phyloP scores from a whole-genome alignment of 2,797 vertebrate species.

The Nannoperca obscura region DNA sequence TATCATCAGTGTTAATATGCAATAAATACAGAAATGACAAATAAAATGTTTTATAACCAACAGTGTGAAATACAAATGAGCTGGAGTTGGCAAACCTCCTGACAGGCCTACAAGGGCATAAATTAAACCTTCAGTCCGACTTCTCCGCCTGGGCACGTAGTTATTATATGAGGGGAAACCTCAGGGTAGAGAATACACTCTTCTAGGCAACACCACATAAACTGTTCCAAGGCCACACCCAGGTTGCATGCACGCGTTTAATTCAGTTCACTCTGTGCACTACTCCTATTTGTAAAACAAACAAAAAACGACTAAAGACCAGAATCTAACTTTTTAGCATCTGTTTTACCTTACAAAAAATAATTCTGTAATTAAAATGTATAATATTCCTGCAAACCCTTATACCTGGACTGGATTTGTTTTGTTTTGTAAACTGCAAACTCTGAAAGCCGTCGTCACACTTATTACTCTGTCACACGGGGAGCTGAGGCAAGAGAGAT shows the following conservation, averaged over 20 bases:
- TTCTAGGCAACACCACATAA: constrained; percentile 8
- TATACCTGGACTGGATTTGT: not conserved
- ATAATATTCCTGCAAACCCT: not conserved
- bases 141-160: constrained; percentile 3
- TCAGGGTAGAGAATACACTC: constrained; percentile 1
- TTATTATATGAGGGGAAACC: constrained; percentile 31
- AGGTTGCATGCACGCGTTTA: not conserved
- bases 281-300: not conserved
- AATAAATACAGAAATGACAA: constrained; percentile 58
- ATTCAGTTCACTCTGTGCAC: not conserved
- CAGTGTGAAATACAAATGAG: constrained; percentile 49
- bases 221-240: constrained; percentile 33
- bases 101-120: constrained; percentile 46
- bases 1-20: constrained; percentile 50
- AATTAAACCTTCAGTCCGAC: constrained; percentile 23
- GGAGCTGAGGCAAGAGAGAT: not conserved
- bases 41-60: constrained; percentile 60
- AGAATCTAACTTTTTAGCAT: not conserved
- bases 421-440: not conserved
- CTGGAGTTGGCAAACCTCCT: constrained; percentile 31
- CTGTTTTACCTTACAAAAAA: not conserved
- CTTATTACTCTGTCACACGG: no score
- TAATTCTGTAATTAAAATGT: not conserved
- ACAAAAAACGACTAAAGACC: not conserved
- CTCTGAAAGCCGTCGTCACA: not conserved